Conservation (phyloP, 2,888 invertebrate species). For the Byasa hedistus region DNA sequence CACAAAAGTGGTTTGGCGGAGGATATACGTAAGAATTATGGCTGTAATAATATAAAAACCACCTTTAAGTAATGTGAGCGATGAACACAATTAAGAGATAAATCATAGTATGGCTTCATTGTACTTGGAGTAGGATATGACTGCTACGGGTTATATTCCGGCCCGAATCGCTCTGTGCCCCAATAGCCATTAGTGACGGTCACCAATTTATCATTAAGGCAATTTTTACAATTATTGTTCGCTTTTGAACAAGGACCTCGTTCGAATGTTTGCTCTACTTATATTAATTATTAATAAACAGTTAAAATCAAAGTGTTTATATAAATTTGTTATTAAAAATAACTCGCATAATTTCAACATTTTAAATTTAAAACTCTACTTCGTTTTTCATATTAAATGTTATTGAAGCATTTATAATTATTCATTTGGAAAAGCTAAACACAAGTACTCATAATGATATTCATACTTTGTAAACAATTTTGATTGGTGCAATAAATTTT, state of each 20-base stretch:
- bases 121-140: slow-evolving; percentile 76
- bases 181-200: slow-evolving; percentile 72
- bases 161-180: slow-evolving; percentile 65
- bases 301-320: neutral
- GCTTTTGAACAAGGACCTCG: slow-evolving; percentile 48
- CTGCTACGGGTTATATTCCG: slow-evolving; percentile 64
- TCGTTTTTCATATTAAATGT: no score
- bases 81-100: slow-evolving; percentile 72
- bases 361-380: no score
- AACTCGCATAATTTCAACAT: no score
- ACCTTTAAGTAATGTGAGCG: slow-evolving; percentile 60
- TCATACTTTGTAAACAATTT: no score
- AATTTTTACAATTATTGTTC: slow-evolving; percentile 79
- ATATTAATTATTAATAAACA: neutral
- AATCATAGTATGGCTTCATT: slow-evolving; percentile 72
- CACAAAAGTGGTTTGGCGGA: slow-evolving; percentile 38
- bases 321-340: no score
- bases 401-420: no score
- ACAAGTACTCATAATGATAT: no score
- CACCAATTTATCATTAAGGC: slow-evolving; percentile 80
- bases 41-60: slow-evolving; percentile 57
- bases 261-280: slow-evolving; percentile 57
- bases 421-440: no score
- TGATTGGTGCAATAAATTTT: neutral
- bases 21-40: slow-evolving; percentile 58